Evolutionary conservation across 2,113 vertebrate genomes (phyloP).

Genomic region (Varanus salvator): DNA sequence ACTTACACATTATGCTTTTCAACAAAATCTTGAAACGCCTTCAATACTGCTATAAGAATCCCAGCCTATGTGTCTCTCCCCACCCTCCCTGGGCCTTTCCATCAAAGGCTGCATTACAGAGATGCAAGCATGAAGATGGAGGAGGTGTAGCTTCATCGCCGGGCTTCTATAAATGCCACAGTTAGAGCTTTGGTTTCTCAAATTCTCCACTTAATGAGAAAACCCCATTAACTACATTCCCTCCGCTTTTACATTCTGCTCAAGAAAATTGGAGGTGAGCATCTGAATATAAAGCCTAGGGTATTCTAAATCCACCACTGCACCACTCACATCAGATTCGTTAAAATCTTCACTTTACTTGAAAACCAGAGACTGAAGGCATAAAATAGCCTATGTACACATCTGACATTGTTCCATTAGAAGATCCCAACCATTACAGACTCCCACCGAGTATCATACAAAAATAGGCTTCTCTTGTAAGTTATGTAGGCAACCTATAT

Average conservation of each 20-base stretch:
- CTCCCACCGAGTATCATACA: conserved; percentile 46
- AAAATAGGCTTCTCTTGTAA: conserved; percentile 46
- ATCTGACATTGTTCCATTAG: conserved; percentile 16
- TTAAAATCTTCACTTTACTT: conserved; percentile 42
- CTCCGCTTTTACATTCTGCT: conserved; percentile 30
- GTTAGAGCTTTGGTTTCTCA: conserved; percentile 33
- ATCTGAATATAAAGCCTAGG: neutral
- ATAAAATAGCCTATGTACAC: conserved; percentile 39
- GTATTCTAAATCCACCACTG: conserved; percentile 2
- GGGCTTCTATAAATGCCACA: conserved; percentile 49
- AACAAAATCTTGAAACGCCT: conserved; percentile 48
- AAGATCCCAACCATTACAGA: conserved; percentile 27
- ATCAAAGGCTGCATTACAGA: neutral
- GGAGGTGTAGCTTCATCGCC: conserved; percentile 10
- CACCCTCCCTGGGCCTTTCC: neutral
- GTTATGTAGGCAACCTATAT: conserved; percentile 38
- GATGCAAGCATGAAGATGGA: neutral
- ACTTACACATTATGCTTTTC: conserved; percentile 22
- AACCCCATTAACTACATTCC: conserved; percentile 34
- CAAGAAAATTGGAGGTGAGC: conserved; percentile 9
- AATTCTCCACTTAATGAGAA: neutral
- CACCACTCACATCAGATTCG: neutral
- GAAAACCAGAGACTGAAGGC: conserved; percentile 55
- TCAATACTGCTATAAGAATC: conserved; percentile 7
- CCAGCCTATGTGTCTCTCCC: neutral